phyloP scores from a whole-genome alignment of 2,888 invertebrate genomes.

The Coecobrya sp. region DNA sequence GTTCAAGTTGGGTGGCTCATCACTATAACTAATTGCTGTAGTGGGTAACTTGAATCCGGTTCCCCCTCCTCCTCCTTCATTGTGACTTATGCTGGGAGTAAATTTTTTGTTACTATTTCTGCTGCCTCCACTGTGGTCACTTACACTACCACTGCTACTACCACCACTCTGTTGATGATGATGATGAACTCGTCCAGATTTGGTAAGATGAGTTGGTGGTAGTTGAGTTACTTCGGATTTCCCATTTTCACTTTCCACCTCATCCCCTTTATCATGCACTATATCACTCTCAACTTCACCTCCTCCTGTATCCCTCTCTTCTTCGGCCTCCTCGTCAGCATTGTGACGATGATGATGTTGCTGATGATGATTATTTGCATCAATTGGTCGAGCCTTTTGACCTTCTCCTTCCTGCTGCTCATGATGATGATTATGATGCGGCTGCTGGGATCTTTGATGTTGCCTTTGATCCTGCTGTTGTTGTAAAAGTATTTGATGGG shows the following conservation, averaged over 20 bases:
- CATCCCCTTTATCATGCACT: conserved; percentile 71
- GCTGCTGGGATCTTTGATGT: conserved; percentile 45
- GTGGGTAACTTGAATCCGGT: conserved; percentile 67
- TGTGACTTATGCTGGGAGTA: conserved; percentile 62
- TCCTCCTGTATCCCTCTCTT: conserved; percentile 55
- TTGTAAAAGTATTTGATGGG: background rate
- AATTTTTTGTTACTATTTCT: conserved; percentile 44
- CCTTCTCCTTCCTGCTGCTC: conserved; percentile 49
- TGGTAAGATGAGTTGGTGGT: conserved; percentile 74
- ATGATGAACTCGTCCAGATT: conserved; percentile 71
- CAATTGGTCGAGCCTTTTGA: conserved; percentile 46
- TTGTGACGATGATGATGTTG: conserved; percentile 24
- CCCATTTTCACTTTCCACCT: conserved; percentile 78
- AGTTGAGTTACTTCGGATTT: conserved; percentile 79
- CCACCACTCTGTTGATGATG: conserved; percentile 36
- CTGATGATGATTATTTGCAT: conserved; percentile 27
- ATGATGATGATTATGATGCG: background rate
- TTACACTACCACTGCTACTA: conserved; percentile 48
- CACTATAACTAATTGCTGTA: conserved; percentile 54
- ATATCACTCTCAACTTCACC: conserved; percentile 62
- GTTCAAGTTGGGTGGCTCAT: conserved; percentile 61
- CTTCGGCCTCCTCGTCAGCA: conserved; percentile 23
- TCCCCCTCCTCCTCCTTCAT: conserved; percentile 61
- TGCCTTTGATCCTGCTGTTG: conserved; percentile 33
- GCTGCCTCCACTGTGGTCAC: conserved; percentile 44